Conservation (phyloP, 2,888 invertebrate species). For the Calameuta idolon region DNA sequence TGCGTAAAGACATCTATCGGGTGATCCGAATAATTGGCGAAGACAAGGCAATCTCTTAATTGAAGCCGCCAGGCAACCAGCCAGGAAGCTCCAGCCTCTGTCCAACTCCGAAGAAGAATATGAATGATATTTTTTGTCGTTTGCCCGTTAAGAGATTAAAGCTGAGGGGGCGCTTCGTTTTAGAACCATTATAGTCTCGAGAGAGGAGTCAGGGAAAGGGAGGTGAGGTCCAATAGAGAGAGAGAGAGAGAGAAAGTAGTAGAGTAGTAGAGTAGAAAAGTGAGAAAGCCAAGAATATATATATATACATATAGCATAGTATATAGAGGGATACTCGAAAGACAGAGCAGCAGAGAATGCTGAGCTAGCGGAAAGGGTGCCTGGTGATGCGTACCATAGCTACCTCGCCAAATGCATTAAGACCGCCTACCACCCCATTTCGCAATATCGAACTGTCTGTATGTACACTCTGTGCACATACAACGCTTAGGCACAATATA, state of each 20-base stretch:
- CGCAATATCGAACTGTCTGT: constrained; percentile 55
- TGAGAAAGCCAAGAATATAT: constrained; percentile 14
- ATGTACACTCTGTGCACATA: constrained; percentile 19
- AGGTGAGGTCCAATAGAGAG: constrained; percentile 2
- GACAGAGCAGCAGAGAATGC: constrained; percentile 45
- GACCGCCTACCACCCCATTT: constrained; percentile 49
- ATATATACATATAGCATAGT: not conserved
- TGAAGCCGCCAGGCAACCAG: constrained; percentile 31
- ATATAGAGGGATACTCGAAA: constrained; percentile 6
- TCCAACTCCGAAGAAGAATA: constrained; percentile 39
- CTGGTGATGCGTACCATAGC: constrained; percentile 63
- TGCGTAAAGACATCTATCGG: constrained; percentile 16
- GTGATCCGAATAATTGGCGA: constrained; percentile 38
- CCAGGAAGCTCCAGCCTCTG: constrained; percentile 28
- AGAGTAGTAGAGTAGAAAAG: not conserved
- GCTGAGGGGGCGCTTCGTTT: constrained; percentile 55
- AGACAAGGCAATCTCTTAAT: constrained; percentile 51
- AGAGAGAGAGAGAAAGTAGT: constrained; percentile 4
- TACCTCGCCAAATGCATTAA: constrained; percentile 65
- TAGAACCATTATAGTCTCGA: constrained; percentile 54
- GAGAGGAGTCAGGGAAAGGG: constrained; percentile 18
- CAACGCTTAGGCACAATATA: not conserved
- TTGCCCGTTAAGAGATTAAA: constrained; percentile 64
- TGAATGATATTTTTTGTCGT: constrained; percentile 56
- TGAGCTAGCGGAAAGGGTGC: constrained; percentile 67